Percentiles rank a stretch among this genome's conserved stretches.
phyloP scores from a whole-genome alignment of 2,888 invertebrate species.

The Thymelicus lineola region DNA sequence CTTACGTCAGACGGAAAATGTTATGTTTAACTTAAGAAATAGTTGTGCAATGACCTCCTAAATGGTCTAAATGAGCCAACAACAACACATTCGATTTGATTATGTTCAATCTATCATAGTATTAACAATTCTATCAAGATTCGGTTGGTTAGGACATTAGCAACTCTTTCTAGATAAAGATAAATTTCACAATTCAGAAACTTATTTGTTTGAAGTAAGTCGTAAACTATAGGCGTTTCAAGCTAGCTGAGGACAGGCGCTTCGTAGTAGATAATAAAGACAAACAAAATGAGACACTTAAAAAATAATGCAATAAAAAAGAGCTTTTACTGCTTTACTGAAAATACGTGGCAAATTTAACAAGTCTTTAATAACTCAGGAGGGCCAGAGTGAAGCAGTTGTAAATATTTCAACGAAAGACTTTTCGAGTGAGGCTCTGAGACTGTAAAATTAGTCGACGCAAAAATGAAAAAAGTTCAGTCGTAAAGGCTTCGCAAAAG shows the following conservation, averaged over 20 bases:
- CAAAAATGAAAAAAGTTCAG: conserved; percentile 51
- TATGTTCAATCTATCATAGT: conserved; percentile 40
- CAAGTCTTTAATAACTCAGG: conserved; percentile 58
- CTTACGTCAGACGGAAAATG: conserved; percentile 66
- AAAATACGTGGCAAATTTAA: conserved; percentile 56
- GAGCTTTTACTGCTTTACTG: conserved; percentile 56
- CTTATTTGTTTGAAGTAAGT: not conserved
- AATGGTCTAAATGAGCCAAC: conserved; percentile 69
- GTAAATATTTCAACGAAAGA: conserved; percentile 60
- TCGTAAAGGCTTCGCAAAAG: conserved; percentile 48
- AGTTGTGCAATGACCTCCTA: conserved; percentile 65
- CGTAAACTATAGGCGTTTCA: not conserved
- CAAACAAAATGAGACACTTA: conserved; percentile 43
- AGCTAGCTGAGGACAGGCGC: not conserved
- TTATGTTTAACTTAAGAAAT: conserved; percentile 69
- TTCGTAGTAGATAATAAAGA: not conserved
- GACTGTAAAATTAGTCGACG: conserved; percentile 39
- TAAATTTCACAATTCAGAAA: not conserved
- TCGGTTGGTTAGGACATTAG: not conserved
- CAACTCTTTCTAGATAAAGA: not conserved
- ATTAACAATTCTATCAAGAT: conserved; percentile 31
- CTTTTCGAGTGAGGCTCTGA: conserved; percentile 36
- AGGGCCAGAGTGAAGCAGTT: conserved; percentile 53
- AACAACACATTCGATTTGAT: conserved; percentile 41
- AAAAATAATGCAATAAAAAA: conserved; percentile 58